Evolutionary conservation across 1,140 invertebrate genomes (phyloP), one percentile per base, ranked within the genome.

Genomic region (Heterodera schachtii): DNA sequence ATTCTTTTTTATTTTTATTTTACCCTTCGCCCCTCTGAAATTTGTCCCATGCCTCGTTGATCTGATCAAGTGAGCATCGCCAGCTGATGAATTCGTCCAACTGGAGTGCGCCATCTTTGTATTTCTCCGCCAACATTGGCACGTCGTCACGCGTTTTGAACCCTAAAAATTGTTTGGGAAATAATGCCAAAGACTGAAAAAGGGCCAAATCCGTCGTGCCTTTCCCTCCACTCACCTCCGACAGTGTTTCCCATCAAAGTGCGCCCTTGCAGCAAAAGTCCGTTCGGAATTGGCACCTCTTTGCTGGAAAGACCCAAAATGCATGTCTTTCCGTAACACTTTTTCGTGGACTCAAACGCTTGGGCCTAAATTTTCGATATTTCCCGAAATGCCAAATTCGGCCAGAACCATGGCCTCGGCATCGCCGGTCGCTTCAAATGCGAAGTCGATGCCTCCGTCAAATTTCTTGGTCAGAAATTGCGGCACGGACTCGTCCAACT

Each of bases 361-460:
- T 94, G 94, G 87, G 97, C 92, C 2, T 70, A 3, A 70, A 70
- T 70, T 70, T 16, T 3, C 9, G 0, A 21, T 1, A 94, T 92
- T 98, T 78, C 21, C 97, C 97, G 89, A 98, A 13, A 77, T 78
- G 43, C 44, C 6, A 99, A 99, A 5, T 1, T 31, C 1, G 31
- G 31, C 31, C 0, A 31, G 31, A 31, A 31, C 31, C 91, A 99
- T 99, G 5, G 95, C 96, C 73, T 94, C 91, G 1, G 98, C 94
- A 92, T 98, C 99, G 79, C 97, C 97, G 90, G 98, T 95, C 91
- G 97, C 99, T 91, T 99, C 97, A 91, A 99, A 99, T 4, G 96
- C 98, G 88, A 94, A 99, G 91, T 99, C 97, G 73, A 96, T 92
- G 44, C 97, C 97, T 78, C 97, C 97, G 92, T 98, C 95, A 16